These are phyloP conservation scores for Metalampra italica DNA, from an alignment of 2,888 invertebrate genomes.

Conservation along the genomic window DNA sequence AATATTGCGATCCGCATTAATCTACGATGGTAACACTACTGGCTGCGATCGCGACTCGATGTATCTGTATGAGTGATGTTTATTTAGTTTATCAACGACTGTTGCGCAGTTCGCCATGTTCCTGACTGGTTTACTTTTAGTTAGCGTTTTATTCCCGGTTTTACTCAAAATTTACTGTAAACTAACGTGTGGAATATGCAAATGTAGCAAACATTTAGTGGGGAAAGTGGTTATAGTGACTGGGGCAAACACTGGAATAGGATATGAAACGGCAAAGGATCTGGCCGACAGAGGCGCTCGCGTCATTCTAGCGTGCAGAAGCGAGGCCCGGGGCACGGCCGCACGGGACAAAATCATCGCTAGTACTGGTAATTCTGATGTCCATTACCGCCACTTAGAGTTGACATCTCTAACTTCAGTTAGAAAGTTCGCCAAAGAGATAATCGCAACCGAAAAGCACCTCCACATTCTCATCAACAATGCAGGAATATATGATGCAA, in stretches of 20 bases:
- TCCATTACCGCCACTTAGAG: constrained; percentile 53
- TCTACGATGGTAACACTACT: too few relatives aligned
- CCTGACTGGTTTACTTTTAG: constrained; percentile 20
- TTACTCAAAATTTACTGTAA: constrained; percentile 16
- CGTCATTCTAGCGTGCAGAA: constrained; percentile 89
- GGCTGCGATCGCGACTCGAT: too few relatives aligned
- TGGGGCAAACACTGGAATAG: constrained; percentile 90
- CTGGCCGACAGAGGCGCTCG: constrained; percentile 85
- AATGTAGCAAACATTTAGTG: constrained; percentile 71
- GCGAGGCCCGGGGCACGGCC: constrained; percentile 80
- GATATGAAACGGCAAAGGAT: constrained; percentile 85
- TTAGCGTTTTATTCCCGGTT: constrained; percentile 19
- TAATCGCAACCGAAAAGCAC: constrained; percentile 68
- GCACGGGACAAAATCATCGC: constrained; percentile 50
- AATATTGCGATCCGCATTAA: too few relatives aligned
- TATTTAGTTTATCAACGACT: not conserved
- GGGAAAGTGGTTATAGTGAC: constrained; percentile 92
- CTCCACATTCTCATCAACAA: constrained; percentile 81
- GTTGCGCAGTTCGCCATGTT: constrained; percentile 21
- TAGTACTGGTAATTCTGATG: constrained; percentile 18
- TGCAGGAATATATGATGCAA: constrained; percentile 69
- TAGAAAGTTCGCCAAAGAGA: constrained; percentile 77
- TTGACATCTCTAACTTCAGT: constrained; percentile 65
- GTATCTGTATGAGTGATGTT: too few relatives aligned
- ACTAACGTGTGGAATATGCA: constrained; percentile 43